Evolutionary conservation across 1,140 invertebrate genomes (phyloP).

Genomic region (Drosophila bifasciata): DNA sequence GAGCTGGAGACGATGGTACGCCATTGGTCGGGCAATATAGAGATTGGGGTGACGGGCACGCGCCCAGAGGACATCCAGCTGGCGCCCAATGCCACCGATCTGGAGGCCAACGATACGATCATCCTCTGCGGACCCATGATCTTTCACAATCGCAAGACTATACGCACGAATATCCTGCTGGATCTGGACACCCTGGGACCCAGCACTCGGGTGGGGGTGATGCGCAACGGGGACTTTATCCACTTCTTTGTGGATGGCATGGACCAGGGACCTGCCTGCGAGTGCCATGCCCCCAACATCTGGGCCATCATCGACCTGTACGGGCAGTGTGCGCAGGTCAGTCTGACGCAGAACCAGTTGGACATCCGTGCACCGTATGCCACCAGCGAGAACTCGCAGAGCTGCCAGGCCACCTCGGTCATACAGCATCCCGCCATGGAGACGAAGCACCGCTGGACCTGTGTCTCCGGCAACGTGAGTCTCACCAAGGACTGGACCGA

Average conservation of each 20-base stretch:
- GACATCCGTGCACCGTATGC: slow-evolving; percentile 82
- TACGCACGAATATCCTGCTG: slow-evolving; percentile 92
- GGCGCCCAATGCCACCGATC: slow-evolving; percentile 95
- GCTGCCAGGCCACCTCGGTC: slow-evolving; percentile 81
- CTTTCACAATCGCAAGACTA: slow-evolving; percentile 92
- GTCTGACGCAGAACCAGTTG: slow-evolving; percentile 83
- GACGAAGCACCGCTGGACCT: slow-evolving; percentile 82
- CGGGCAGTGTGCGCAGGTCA: slow-evolving; percentile 96
- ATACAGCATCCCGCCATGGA: slow-evolving; percentile 78
- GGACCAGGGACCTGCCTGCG: slow-evolving; percentile 94
- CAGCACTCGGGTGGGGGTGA: slow-evolving; percentile 92
- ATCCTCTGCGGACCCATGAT: slow-evolving; percentile 93
- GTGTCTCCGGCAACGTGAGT: slow-evolving; percentile 77
- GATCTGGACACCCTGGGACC: slow-evolving; percentile 92
- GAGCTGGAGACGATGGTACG: slow-evolving; percentile 96
- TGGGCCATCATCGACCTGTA: slow-evolving; percentile 98
- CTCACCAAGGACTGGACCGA: slow-evolving; percentile 82
- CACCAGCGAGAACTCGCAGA: slow-evolving; percentile 83
- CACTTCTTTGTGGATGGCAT: slow-evolving; percentile 96
- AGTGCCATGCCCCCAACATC: slow-evolving; percentile 91
- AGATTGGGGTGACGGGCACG: slow-evolving; percentile 94
- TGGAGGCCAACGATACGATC: slow-evolving; percentile 94
- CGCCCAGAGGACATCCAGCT: slow-evolving; percentile 94
- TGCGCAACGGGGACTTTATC: slow-evolving; percentile 93
- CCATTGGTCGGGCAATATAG: slow-evolving; percentile 95